Evolutionary conservation across 1,140 invertebrate species (phyloP), one percentile per base, ranked within the genome.

Genomic region (Anastatus disparis): DNA sequence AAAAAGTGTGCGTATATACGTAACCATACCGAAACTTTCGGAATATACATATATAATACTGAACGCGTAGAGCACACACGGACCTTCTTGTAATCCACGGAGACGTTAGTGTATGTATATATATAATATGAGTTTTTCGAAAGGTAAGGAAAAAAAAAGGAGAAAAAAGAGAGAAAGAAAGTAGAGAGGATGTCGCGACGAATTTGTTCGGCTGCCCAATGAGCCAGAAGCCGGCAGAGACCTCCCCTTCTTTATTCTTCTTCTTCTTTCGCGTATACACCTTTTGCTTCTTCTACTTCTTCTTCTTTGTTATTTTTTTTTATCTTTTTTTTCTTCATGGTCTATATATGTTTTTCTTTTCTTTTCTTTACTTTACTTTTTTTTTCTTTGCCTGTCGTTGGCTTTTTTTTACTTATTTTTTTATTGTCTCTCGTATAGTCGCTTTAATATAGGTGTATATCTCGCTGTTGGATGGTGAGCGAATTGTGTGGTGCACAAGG

Each of bases 121-220:
- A n/a, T n/a, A n/a, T n/a, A n/a, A n/a, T n/a, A n/a, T n/a, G n/a
- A n/a, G n/a, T n/a, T n/a, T n/a, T n/a, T n/a, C n/a, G n/a, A n/a
- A n/a, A n/a, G n/a, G n/a, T n/a, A n/a, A n/a, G n/a, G n/a, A n/a
- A n/a, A n/a, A n/a, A n/a, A n/a, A n/a, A n/a, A n/a, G n/a, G n/a
- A n/a, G n/a, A n/a, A n/a, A n/a, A n/a, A n/a, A n/a, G n/a, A n/a
- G n/a, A n/a, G n/a, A n/a, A n/a, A n/a, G n/a, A n/a, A n/a, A n/a
- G n/a, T n/a, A n/a, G n/a, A n/a, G 20, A 52, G 52, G 20, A 73
- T 69, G 78, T 81, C 81, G 73, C 79, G 76, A 80, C 76, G 77
- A 77, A 81, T 81, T 79, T 81, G 77, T 81, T 74, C 61, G 31
- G 61, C 56, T 79, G 77, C 58, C 72, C 81, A 79, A 83, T 83